phyloP scores from a whole-genome alignment of 2,797 vertebrate genomes.

The Ctenochaetus hawaiiensis region DNA sequence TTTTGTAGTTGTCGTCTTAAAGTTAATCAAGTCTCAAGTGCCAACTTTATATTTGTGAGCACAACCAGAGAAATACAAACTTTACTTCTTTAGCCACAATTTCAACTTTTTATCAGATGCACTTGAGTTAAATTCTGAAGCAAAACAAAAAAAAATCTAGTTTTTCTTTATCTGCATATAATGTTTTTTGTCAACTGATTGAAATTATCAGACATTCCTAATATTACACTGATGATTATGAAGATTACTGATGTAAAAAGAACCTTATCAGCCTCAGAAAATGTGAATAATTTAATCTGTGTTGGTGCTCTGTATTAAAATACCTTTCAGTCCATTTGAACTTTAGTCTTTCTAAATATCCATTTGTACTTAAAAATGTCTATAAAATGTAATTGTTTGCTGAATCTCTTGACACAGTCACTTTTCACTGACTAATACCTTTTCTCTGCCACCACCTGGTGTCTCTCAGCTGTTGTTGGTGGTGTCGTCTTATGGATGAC shows the following conservation, averaged over 20 bases:
- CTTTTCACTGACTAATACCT: slow-evolving; percentile 42
- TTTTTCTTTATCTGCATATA: neutral
- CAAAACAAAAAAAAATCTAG: too few species aligned
- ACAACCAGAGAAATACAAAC: too few species aligned
- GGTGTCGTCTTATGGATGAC: slow-evolving; percentile 43
- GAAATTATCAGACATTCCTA: neutral
- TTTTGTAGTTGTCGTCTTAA: too few species aligned
- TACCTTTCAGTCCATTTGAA: neutral
- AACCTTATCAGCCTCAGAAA: neutral
- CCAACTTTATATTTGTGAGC: too few species aligned
- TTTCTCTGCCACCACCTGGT: slow-evolving; percentile 53
- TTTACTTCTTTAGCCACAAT: too few species aligned
- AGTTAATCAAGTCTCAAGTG: too few species aligned
- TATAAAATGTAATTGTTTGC: slow-evolving; percentile 4
- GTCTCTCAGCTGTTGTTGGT: slow-evolving; percentile 47
- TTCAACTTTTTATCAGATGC: too few species aligned
- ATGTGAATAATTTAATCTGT: neutral
- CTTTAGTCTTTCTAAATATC: neutral
- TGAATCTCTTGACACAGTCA: slow-evolving; percentile 15
- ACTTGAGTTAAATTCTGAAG: too few species aligned
- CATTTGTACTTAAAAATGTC: neutral
- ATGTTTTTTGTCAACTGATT: neutral
- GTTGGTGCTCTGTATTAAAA: neutral
- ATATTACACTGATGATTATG: neutral
- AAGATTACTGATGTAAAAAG: neutral